These are phyloP conservation scores for Cosmopolites sordidus DNA, from an alignment of 2,888 invertebrate genomes.

Conservation along the genomic window DNA sequence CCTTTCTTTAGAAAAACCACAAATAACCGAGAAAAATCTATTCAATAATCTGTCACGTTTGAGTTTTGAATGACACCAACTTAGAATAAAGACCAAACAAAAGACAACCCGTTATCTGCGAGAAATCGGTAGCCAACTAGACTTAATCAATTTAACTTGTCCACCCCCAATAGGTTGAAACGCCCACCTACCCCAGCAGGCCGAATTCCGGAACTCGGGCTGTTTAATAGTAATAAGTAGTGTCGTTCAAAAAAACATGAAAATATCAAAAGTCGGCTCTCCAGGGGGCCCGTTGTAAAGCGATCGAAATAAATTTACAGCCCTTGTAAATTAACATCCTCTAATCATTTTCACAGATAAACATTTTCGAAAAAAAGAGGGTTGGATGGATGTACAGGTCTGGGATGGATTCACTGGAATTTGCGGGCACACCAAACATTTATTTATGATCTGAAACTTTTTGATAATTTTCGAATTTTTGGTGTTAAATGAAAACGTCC, in stretches of 20 bases:
- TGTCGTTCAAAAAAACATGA: slow-evolving; percentile 9
- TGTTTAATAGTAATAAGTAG: slow-evolving; percentile 25
- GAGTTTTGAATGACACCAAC: not conserved
- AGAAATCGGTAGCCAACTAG: not conserved
- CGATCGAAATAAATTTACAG: slow-evolving; percentile 18
- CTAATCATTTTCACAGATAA: slow-evolving; percentile 16
- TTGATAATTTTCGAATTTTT: too few relatives aligned
- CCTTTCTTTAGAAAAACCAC: too few relatives aligned
- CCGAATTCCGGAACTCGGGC: not conserved
- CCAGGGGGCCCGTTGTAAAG: slow-evolving; percentile 15
- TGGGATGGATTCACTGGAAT: not conserved
- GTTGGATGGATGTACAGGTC: not conserved
- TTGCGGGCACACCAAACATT: too few relatives aligned
- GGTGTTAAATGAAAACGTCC: too few relatives aligned
- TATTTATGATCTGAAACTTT: too few relatives aligned
- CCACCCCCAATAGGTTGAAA: not conserved
- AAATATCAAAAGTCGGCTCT: slow-evolving; percentile 19
- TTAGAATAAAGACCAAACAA: not conserved
- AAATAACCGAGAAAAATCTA: too few relatives aligned
- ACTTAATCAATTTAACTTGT: not conserved
- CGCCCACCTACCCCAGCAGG: not conserved
- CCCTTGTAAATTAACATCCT: slow-evolving; percentile 19
- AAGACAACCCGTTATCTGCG: not conserved
- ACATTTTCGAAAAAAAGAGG: slow-evolving; percentile 7
- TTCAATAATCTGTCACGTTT: too few relatives aligned